phyloP scores from a whole-genome alignment of 1,140 invertebrate species.

The Diachasma alloeum region DNA sequence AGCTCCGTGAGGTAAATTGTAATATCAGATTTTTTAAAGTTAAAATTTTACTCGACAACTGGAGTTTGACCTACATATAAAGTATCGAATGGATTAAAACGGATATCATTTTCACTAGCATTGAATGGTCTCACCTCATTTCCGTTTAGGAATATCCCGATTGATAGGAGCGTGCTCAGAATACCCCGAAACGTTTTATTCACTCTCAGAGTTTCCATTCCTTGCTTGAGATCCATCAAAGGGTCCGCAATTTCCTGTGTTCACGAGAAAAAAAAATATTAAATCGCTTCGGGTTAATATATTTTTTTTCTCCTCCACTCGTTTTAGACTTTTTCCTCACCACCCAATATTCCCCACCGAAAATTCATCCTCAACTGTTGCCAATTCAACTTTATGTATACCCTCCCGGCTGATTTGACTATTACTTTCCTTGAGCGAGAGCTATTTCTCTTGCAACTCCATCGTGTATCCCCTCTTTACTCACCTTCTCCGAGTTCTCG shows the following conservation, averaged over 20 bases:
- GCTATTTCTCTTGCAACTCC: neutral
- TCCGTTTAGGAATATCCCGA: conserved; percentile 98
- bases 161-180: conserved; percentile 89
- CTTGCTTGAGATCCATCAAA: conserved; percentile 97
- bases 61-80: neutral
- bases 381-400: conserved; percentile 11
- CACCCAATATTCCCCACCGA: neutral
- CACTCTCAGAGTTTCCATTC: conserved; percentile 86
- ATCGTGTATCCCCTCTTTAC: conserved; percentile 27
- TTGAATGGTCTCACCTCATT: conserved; percentile 73
- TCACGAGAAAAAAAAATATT: neutral
- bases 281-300: neutral
- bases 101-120: conserved; percentile 29
- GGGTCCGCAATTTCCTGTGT: conserved; percentile 96
- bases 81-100: neutral
- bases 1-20: too few species aligned
- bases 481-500: conserved; percentile 91
- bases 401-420: conserved; percentile 19
- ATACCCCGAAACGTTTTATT: conserved; percentile 97
- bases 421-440: conserved; percentile 14
- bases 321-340: neutral
- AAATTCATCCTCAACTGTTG: neutral
- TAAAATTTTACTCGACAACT: neutral
- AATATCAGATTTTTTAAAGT: neutral
- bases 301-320: neutral